Evolutionary conservation across 2,888 invertebrate species (phyloP).

Genomic region (Apamea monoglypha): DNA sequence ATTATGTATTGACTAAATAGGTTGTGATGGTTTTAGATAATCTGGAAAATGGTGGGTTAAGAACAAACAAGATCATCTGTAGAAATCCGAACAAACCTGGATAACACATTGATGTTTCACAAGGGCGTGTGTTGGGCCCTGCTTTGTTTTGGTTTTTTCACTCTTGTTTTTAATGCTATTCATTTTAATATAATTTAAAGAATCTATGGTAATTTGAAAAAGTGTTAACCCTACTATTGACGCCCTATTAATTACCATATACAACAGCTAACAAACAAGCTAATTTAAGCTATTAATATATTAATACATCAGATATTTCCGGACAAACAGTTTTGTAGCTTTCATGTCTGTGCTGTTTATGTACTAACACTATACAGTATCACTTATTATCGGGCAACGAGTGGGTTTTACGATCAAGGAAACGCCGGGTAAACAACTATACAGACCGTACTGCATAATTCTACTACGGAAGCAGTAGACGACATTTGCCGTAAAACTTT

Average conservation of each 20-base stretch:
- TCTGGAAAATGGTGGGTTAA: not conserved
- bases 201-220: not conserved
- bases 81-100: too few relatives aligned
- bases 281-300: slow-evolving; percentile 24
- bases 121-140: not conserved
- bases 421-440: not conserved
- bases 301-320: slow-evolving; percentile 22
- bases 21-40: not conserved
- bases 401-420: not conserved
- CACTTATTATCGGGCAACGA: not conserved
- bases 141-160: not conserved
- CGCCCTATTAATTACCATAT: slow-evolving; percentile 25
- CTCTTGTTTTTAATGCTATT: not conserved
- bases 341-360: not conserved
- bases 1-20: not conserved
- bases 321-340: slow-evolving; percentile 16
- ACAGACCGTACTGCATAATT: not conserved
- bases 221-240: slow-evolving; percentile 21
- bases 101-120: not conserved
- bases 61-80: not conserved
- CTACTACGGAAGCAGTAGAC: not conserved
- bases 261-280: slow-evolving; percentile 14
- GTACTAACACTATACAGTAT: not conserved
- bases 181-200: not conserved
- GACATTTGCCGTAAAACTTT: not conserved